Evolutionary conservation across 1,140 invertebrate species (phyloP).

Genomic region (Philopotamus ludificatus): DNA sequence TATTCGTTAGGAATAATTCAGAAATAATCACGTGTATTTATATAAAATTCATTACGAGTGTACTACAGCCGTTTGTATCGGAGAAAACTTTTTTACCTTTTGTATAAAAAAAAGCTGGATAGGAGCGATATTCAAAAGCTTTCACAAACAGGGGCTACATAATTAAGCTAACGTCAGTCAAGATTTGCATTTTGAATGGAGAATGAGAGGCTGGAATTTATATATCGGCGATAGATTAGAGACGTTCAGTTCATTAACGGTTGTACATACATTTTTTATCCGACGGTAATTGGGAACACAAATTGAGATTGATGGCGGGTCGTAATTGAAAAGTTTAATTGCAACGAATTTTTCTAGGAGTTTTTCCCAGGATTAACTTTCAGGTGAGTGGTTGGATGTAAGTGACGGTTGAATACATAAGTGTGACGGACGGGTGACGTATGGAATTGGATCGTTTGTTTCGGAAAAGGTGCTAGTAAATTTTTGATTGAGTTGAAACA

Average conservation of each 20-base stretch:
- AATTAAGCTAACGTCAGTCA: slow-evolving; percentile 40
- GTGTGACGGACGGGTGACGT: no score
- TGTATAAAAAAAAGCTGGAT: background rate
- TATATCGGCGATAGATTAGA: slow-evolving; percentile 16
- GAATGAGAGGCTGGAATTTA: slow-evolving; percentile 19
- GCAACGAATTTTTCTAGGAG: background rate
- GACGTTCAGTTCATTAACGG: slow-evolving; percentile 8
- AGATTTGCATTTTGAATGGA: slow-evolving; percentile 21
- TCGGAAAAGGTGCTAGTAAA: no score
- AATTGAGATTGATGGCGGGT: slow-evolving; percentile 41
- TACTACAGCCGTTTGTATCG: no score
- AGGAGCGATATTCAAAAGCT: background rate
- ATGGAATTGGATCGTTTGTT: no score
- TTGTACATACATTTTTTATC: slow-evolving; percentile 33
- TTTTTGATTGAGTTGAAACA: no score
- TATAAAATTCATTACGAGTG: no score
- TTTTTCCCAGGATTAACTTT: no score
- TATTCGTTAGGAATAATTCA: no score
- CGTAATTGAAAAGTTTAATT: slow-evolving; percentile 39
- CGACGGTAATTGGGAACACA: slow-evolving; percentile 33
- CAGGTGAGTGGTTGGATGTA: no score
- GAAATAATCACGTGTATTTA: no score
- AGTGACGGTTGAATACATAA: no score
- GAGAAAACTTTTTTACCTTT: no score
- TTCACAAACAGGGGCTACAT: background rate